These are phyloP conservation scores for Polyergus mexicanus DNA, from an alignment of 1,140 invertebrate species.

Conservation along the genomic window DNA sequence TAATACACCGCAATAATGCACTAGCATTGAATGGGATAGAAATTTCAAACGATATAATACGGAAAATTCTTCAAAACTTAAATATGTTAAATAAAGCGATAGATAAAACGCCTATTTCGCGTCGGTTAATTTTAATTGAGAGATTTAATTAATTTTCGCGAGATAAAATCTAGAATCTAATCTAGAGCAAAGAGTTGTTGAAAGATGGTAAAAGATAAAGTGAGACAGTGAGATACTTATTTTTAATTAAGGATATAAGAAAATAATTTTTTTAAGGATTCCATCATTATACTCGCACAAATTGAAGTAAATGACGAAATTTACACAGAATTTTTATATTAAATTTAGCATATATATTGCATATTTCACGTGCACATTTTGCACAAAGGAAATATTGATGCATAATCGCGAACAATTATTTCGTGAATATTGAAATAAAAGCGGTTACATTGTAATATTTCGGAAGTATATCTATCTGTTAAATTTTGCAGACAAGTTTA, in stretches of 20 bases:
- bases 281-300: neutral
- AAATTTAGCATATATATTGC: constrained; percentile 14
- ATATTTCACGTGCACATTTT: neutral
- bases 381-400: constrained; percentile 35
- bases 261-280: neutral
- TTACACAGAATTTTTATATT: constrained; percentile 10
- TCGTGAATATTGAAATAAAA: constrained; percentile 33
- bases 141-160: neutral
- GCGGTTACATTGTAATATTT: constrained; percentile 8
- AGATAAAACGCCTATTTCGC: neutral
- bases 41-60: neutral
- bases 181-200: neutral
- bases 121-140: neutral
- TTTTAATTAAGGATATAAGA: neutral
- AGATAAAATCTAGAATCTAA: neutral
- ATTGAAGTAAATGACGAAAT: constrained; percentile 15
- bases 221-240: neutral
- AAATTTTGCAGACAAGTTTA: constrained; percentile 52
- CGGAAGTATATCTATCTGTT: constrained; percentile 4
- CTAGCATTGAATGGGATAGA: neutral
- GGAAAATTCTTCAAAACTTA: neutral
- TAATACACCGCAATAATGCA: neutral
- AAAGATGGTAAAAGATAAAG: neutral
- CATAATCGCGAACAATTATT: constrained; percentile 24
- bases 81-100: neutral